These are phyloP conservation scores for Nematopogon swammerdamellus DNA, from an alignment of 2,888 invertebrate species.

Conservation along the genomic window DNA sequence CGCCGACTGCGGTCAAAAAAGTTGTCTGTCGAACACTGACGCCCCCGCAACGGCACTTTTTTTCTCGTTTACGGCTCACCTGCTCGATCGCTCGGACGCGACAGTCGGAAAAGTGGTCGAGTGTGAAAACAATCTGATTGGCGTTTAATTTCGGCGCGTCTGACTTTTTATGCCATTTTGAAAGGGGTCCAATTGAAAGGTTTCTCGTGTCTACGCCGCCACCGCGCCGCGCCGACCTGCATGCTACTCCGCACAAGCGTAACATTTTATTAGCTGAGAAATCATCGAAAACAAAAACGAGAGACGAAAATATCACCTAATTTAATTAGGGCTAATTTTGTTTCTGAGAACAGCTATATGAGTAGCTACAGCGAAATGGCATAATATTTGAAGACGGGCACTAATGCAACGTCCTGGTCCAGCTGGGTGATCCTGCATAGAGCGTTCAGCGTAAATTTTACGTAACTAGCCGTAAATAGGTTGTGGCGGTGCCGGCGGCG, in stretches of 20 bases:
- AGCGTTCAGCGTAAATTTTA: conserved; percentile 56
- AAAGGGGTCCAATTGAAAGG: neutral
- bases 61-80: conserved; percentile 46
- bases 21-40: conserved; percentile 43
- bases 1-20: conserved; percentile 44
- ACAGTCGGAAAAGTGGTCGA: conserved; percentile 25
- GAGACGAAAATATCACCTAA: too few relatives aligned
- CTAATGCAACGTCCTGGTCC: too few relatives aligned
- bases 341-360: too few relatives aligned
- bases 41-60: conserved; percentile 28
- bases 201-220: too few relatives aligned
- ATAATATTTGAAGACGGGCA: too few relatives aligned
- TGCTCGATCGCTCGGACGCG: too few relatives aligned
- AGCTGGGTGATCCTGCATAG: neutral
- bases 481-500: conserved; percentile 39
- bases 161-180: conserved; percentile 17
- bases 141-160: conserved; percentile 32
- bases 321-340: too few relatives aligned
- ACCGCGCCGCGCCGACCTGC: too few relatives aligned
- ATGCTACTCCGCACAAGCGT: too few relatives aligned
- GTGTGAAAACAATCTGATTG: conserved; percentile 38
- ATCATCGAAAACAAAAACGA: too few relatives aligned
- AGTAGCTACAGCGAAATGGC: too few relatives aligned
- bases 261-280: too few relatives aligned
- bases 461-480: conserved; percentile 58